A percentile compares a stretch with the other conserved stretches of the same genome.
Conservation (phyloP, 2,888 invertebrate species). For the Acanthococcus lagerstroemiae region DNA sequence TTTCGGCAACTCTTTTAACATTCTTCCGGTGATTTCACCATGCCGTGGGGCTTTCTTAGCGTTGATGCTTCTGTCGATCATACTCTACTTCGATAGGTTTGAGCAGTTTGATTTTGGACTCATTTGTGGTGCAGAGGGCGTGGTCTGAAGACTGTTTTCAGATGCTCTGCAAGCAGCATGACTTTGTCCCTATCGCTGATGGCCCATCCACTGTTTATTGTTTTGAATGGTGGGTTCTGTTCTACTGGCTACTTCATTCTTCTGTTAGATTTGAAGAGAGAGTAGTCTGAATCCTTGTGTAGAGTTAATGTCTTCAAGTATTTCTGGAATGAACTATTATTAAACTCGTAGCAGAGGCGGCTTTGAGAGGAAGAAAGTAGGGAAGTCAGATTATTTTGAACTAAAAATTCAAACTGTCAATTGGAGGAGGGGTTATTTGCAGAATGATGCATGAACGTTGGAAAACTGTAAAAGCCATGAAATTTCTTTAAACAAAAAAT, state of each 20-base stretch:
- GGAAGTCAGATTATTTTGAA: too few species aligned
- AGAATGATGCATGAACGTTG: too few species aligned
- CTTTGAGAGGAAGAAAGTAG: too few species aligned
- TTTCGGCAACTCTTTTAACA: background rate
- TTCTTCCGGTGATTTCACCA: background rate
- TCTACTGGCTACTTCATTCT: background rate
- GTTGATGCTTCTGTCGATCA: background rate
- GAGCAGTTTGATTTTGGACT: background rate
- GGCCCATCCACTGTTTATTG: background rate
- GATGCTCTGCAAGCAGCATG: background rate
- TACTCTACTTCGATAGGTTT: background rate
- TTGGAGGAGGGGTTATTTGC: too few species aligned
- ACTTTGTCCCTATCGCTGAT: background rate
- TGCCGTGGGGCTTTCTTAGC: background rate
- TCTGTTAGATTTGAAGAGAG: too few species aligned
- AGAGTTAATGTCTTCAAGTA: too few species aligned
- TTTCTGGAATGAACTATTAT: too few species aligned
- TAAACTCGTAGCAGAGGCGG: too few species aligned
- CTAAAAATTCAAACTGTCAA: too few species aligned
- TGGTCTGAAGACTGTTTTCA: background rate
- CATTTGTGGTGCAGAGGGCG: background rate
- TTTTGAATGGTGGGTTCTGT: background rate
- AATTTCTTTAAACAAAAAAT: too few species aligned
- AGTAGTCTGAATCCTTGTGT: too few species aligned
- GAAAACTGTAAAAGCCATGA: too few species aligned